A percentile compares a stretch with the other conserved stretches of the same genome.
Evolutionary conservation across 2,113 vertebrate species (phyloP).

Genomic region (Myotis davidii): DNA sequence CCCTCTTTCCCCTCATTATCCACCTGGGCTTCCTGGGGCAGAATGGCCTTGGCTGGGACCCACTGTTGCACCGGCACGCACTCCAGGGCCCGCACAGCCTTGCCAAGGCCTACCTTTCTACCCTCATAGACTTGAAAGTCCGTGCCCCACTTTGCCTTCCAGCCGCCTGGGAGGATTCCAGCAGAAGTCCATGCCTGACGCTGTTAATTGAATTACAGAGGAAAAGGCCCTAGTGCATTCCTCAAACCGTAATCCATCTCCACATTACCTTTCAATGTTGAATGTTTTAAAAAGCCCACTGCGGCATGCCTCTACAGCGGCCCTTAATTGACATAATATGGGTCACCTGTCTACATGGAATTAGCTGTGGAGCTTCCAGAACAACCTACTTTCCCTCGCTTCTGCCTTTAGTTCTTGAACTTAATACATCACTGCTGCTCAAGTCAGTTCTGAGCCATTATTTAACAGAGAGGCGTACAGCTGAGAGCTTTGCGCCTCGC

Average conservation of each 20-base stretch:
- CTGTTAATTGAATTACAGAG: not conserved
- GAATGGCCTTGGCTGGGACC: not conserved
- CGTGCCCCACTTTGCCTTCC: conserved; percentile 43
- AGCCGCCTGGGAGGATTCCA: not conserved
- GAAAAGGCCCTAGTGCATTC: conserved; percentile 46
- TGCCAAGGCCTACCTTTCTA: not conserved
- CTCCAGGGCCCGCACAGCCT: no score
- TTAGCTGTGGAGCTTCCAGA: conserved; percentile 53
- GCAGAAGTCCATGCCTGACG: not conserved
- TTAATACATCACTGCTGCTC: not conserved
- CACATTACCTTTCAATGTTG: conserved; percentile 39
- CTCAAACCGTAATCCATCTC: not conserved
- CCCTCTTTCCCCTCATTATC: not conserved
- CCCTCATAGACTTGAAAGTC: not conserved
- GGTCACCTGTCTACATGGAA: conserved; percentile 79
- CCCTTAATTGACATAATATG: conserved; percentile 81
- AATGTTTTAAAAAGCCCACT: conserved; percentile 7
- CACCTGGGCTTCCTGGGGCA: not conserved
- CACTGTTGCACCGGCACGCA: fast-evolving
- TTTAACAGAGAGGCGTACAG: not conserved
- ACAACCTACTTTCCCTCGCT: conserved; percentile 73
- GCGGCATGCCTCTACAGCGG: conserved; percentile 28
- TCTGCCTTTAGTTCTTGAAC: conserved; percentile 56
- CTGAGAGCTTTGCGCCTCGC: not conserved
- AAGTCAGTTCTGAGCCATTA: not conserved